These are phyloP conservation scores for Peromyscus polionotus DNA, from an alignment of 2,113 vertebrate genomes.

Conservation along the genomic window DNA sequence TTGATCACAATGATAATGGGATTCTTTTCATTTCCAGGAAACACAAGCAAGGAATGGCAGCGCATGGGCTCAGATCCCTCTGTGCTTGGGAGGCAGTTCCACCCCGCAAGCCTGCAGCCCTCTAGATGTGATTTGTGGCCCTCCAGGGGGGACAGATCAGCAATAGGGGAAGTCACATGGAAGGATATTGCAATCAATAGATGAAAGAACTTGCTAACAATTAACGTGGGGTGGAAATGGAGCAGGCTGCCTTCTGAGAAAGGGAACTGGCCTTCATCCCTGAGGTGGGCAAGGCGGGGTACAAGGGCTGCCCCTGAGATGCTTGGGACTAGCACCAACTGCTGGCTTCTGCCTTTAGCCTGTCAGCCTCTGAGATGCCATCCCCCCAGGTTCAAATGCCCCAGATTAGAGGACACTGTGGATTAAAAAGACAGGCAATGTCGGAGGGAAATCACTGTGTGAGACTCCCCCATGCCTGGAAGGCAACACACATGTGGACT, in stretches of 20 bases:
- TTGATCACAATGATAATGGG: not conserved
- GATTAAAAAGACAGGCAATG: not conserved
- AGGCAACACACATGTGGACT: not conserved
- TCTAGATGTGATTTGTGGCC: fast-evolving
- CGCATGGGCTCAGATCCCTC: not conserved
- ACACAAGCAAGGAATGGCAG: not conserved
- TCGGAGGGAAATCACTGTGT: not conserved
- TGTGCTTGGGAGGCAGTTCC: not conserved
- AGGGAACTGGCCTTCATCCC: not conserved
- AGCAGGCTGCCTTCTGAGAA: not conserved
- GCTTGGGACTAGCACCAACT: not conserved
- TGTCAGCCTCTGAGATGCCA: not conserved
- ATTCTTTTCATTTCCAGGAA: not conserved
- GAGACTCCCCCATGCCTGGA: not conserved
- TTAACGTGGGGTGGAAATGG: not conserved
- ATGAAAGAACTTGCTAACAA: not conserved
- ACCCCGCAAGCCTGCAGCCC: fast-evolving
- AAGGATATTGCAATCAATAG: not conserved
- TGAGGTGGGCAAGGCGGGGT: not conserved
- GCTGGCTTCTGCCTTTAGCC: not conserved
- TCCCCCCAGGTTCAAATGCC: not conserved
- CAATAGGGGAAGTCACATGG: not conserved
- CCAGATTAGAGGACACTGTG: not conserved
- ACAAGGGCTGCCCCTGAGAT: fast-evolving
- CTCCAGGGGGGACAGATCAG: not conserved